A percentile compares a stretch with the other conserved stretches of the same genome.
These are phyloP conservation scores for Atherinosoma microstoma DNA, from an alignment of 2,797 vertebrate genomes.

Conservation along the genomic window DNA sequence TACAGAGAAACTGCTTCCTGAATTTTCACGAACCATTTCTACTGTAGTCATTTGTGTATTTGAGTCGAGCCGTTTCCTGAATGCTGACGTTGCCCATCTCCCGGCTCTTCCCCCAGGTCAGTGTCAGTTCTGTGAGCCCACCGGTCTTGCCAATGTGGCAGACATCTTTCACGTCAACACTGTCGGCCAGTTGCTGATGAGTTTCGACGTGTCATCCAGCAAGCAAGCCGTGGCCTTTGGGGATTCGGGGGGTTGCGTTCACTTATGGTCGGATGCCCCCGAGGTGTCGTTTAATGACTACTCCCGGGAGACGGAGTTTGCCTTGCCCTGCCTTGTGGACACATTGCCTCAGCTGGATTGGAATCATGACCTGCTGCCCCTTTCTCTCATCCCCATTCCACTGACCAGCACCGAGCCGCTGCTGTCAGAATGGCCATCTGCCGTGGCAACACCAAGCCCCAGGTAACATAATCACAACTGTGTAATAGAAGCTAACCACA, in stretches of 20 bases:
- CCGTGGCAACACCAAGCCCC: conserved; percentile 88
- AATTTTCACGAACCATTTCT: neutral
- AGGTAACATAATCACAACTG: conserved; percentile 78
- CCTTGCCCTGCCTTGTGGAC: conserved; percentile 94
- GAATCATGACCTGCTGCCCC: conserved; percentile 94
- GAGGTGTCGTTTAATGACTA: conserved; percentile 94
- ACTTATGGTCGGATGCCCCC: conserved; percentile 94
- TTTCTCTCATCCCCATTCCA: conserved; percentile 93
- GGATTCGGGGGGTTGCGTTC: conserved; percentile 94
- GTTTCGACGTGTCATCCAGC: conserved; percentile 95
- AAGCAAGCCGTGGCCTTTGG: conserved; percentile 96
- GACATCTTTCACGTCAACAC: conserved; percentile 97
- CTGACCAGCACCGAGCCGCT: conserved; percentile 89
- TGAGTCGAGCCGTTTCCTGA: neutral
- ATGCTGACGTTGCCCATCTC: neutral
- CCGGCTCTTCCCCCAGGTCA: conserved; percentile 83
- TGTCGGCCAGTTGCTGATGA: conserved; percentile 95
- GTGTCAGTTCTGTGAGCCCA: conserved; percentile 98
- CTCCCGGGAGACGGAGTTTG: conserved; percentile 94
- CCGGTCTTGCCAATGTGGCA: conserved; percentile 92
- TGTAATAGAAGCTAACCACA: neutral
- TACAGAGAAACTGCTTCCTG: neutral
- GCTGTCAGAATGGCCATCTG: conserved; percentile 92
- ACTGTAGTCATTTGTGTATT: neutral
- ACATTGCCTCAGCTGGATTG: conserved; percentile 94